Evolutionary conservation across 2,113 vertebrate genomes (phyloP).

Genomic region (Danionella cerebrum): DNA sequence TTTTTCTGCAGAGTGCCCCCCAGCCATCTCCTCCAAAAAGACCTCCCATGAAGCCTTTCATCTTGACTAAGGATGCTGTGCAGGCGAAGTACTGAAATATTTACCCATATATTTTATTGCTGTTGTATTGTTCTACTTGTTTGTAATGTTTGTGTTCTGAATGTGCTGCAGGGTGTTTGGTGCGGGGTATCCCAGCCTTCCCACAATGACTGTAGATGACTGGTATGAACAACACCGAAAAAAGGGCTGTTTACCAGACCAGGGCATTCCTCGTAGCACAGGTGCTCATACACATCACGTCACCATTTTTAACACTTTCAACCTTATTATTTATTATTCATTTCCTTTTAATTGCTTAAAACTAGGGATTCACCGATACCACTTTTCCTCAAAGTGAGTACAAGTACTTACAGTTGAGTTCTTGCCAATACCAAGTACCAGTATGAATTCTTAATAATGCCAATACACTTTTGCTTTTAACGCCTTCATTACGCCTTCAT

Average conservation of each 20-base stretch:
- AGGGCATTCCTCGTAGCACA: constrained; percentile 53
- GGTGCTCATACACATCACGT: neutral
- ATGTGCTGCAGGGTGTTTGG: constrained; percentile 78
- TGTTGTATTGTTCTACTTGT: neutral
- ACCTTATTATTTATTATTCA: no score
- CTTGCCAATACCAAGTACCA: no score
- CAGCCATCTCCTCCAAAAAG: constrained; percentile 49
- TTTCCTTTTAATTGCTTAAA: no score
- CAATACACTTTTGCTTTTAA: no score
- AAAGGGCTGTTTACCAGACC: constrained; percentile 65
- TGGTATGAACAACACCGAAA: constrained; percentile 86
- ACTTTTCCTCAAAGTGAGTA: no score
- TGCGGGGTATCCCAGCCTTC: constrained; percentile 82
- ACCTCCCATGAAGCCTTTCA: constrained; percentile 77
- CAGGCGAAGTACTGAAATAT: constrained; percentile 67
- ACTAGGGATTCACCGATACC: no score
- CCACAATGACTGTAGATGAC: constrained; percentile 89
- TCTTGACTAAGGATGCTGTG: constrained; percentile 77
- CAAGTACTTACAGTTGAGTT: no score
- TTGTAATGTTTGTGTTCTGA: neutral
- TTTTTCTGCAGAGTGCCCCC: constrained; percentile 28
- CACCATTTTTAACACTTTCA: no score
- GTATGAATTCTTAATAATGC: no score
- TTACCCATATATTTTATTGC: neutral
- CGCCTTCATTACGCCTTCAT: no score